Conservation (phyloP, 2,113 vertebrate species). For the Chelonoidis abingdonii region DNA sequence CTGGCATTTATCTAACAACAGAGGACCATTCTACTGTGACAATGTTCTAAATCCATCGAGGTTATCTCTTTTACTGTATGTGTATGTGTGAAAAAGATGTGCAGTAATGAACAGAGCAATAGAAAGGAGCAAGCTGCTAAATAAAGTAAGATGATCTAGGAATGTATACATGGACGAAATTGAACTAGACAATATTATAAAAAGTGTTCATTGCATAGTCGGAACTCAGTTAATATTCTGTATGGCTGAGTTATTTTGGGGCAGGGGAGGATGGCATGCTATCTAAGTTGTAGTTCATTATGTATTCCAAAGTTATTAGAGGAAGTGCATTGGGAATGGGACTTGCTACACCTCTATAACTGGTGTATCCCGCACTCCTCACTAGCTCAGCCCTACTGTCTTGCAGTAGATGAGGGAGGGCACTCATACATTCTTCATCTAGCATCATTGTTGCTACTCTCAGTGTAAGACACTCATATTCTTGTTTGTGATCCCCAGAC, state of each 20-base stretch:
- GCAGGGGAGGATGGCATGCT: not conserved
- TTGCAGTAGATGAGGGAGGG: not conserved
- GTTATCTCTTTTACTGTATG: not conserved
- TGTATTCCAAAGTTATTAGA: not conserved
- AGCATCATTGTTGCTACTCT: not conserved
- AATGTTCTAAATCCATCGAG: constrained; percentile 7
- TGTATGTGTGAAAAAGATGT: constrained; percentile 37
- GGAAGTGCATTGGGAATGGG: not conserved
- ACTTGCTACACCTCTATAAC: not conserved
- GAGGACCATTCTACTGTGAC: not conserved
- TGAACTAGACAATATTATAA: not conserved
- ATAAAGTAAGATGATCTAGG: not conserved
- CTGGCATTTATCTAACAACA: constrained; percentile 36
- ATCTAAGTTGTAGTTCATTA: not conserved
- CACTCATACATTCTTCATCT: not conserved
- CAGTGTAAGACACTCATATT: not conserved
- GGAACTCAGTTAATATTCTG: not conserved
- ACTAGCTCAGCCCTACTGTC: not conserved
- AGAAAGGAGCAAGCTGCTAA: not conserved
- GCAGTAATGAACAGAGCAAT: constrained; percentile 1
- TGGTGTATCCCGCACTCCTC: not conserved
- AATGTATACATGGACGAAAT: not conserved
- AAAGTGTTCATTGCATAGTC: not conserved
- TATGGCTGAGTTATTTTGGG: not conserved
- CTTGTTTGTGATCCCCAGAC: not conserved